Evolutionary conservation across 2,888 invertebrate genomes (phyloP).

Genomic region (Chloroclystis v-ata): DNA sequence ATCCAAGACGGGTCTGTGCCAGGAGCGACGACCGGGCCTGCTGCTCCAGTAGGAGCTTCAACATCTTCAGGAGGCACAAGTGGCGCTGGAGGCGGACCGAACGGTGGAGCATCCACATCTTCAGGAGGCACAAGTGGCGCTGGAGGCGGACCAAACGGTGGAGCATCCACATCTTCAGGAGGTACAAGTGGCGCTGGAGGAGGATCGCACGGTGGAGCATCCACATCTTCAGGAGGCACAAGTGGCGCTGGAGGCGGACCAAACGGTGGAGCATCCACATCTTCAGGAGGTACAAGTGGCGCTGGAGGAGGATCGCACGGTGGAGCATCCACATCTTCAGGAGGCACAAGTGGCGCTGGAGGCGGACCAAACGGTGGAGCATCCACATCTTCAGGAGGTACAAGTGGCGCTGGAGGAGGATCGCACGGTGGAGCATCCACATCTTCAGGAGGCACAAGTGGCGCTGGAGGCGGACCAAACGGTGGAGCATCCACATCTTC

Average conservation of each 20-base stretch:
- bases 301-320: too few relatives aligned
- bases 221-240: not conserved
- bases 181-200: not conserved
- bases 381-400: not conserved
- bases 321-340: not conserved
- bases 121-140: too few relatives aligned
- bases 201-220: not conserved
- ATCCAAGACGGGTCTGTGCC: not conserved
- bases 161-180: not conserved
- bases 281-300: not conserved
- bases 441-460: not conserved
- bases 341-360: not conserved
- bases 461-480: not conserved
- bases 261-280: not conserved
- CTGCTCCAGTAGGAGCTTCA: too few relatives aligned
- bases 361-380: not conserved
- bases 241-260: not conserved
- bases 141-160: conserved; percentile 7
- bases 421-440: not conserved
- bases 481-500: not conserved
- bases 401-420: not conserved
- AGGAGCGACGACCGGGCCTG: too few relatives aligned
- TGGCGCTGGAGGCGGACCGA: too few relatives aligned
- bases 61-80: not conserved
- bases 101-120: too few relatives aligned